Conservation (phyloP, 64 coral and sea anemone genomes). For the Orbicella faveolata region DNA sequence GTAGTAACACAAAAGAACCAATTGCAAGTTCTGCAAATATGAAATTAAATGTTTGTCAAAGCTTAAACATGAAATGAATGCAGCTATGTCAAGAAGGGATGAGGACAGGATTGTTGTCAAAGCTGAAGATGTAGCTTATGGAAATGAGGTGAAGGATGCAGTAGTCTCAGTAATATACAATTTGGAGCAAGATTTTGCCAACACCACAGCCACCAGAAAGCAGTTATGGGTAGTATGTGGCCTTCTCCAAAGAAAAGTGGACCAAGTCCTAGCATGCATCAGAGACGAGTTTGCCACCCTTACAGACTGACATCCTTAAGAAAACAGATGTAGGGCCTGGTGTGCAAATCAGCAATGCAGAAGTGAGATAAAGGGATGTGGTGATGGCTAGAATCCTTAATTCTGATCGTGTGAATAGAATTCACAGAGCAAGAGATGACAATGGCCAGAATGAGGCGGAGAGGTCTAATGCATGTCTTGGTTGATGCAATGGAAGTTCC, state of each 20-base stretch:
- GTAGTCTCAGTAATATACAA: slow-evolving; percentile 25
- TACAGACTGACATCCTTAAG: slow-evolving; percentile 60
- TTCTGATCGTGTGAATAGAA: slow-evolving; percentile 52
- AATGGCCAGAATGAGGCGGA: slow-evolving; percentile 49
- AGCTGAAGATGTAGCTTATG: slow-evolving; percentile 42
- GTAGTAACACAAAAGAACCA: slow-evolving; percentile 32
- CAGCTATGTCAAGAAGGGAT: slow-evolving; percentile 40
- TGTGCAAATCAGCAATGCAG: slow-evolving; percentile 45
- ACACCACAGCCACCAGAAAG: slow-evolving; percentile 26
- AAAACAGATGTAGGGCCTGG: slow-evolving; percentile 56
- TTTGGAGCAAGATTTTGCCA: slow-evolving; percentile 16
- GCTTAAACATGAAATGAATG: slow-evolving; percentile 15
- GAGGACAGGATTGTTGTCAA: slow-evolving; percentile 35
- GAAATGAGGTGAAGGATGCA: slow-evolving; percentile 52
- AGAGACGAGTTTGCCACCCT: slow-evolving; percentile 23
- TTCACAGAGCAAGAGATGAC: slow-evolving; percentile 60
- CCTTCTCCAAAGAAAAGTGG: slow-evolving; percentile 27
- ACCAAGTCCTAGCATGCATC: slow-evolving; percentile 40
- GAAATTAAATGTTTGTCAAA: background rate
- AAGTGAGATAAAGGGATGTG: slow-evolving; percentile 46
- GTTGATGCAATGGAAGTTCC: slow-evolving; percentile 40
- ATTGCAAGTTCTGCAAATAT: slow-evolving; percentile 52
- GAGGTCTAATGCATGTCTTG: slow-evolving; percentile 51
- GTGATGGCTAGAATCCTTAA: slow-evolving; percentile 50
- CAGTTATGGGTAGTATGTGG: slow-evolving; percentile 38